phyloP scores from a whole-genome alignment of 2,113 vertebrate species.

The Poeciliopsis retropinna region DNA sequence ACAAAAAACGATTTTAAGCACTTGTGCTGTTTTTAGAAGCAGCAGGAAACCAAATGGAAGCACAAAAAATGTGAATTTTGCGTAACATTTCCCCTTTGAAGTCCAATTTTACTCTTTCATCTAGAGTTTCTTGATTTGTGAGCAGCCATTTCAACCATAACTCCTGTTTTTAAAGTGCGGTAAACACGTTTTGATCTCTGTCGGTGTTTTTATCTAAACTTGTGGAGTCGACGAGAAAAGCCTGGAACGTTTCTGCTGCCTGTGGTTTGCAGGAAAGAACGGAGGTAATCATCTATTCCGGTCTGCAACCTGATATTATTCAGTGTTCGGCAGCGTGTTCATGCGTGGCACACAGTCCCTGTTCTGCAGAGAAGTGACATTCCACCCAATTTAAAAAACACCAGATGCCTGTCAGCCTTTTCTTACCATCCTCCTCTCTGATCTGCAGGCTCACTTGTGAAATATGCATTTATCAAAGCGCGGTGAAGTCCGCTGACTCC shows the following conservation, averaged over 20 bases:
- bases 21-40: too few relatives aligned
- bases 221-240: background rate
- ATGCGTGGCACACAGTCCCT: constrained; percentile 51
- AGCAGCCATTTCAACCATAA: too few relatives aligned
- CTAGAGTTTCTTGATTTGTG: too few relatives aligned
- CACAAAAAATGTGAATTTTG: too few relatives aligned
- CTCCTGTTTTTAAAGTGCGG: too few relatives aligned
- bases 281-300: constrained; percentile 26
- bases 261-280: background rate
- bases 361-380: constrained; percentile 62
- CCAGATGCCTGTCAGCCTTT: constrained; percentile 35
- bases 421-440: constrained; percentile 25
- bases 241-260: background rate
- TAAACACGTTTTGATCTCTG: background rate
- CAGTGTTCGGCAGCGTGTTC: constrained; percentile 49
- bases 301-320: constrained; percentile 33
- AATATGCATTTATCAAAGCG: constrained; percentile 57
- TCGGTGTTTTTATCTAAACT: background rate
- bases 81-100: too few relatives aligned
- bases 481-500: constrained; percentile 16
- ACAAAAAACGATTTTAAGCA: too few relatives aligned
- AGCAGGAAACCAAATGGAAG: too few relatives aligned
- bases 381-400: constrained; percentile 57
- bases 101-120: too few relatives aligned
- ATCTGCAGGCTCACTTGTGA: constrained; percentile 37